Evolutionary conservation across 2,888 invertebrate genomes (phyloP).

Genomic region (Sinodicranocentrus sp.): DNA sequence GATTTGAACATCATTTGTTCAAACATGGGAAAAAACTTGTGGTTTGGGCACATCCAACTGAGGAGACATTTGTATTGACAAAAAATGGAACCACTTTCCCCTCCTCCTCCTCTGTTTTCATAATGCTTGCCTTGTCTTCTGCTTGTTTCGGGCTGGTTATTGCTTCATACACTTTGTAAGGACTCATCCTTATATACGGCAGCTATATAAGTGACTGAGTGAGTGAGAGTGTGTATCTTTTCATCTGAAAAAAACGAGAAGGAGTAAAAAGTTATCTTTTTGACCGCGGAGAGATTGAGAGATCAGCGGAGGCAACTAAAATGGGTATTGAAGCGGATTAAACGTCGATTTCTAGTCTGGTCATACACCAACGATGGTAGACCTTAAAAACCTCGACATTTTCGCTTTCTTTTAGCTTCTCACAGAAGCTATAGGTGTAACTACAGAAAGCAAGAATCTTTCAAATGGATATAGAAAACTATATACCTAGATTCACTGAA

Average conservation of each 20-base stretch:
- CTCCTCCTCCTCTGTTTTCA: constrained; percentile 19
- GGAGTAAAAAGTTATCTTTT: constrained; percentile 48
- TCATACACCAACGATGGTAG: constrained; percentile 64
- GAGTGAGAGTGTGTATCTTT: constrained; percentile 11
- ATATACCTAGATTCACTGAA: too few species aligned
- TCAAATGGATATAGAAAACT: too few species aligned
- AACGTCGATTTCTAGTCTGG: constrained; percentile 76
- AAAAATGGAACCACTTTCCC: constrained; percentile 42
- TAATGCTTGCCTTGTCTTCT: neutral
- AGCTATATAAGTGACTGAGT: neutral
- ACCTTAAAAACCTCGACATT: constrained; percentile 50
- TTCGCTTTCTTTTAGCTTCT: constrained; percentile 23
- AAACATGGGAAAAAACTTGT: constrained; percentile 33
- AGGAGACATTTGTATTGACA: constrained; percentile 43
- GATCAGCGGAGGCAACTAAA: constrained; percentile 67
- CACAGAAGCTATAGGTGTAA: neutral
- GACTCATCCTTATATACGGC: too few species aligned
- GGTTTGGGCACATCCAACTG: too few species aligned
- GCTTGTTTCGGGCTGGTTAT: neutral
- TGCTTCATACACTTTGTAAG: too few species aligned
- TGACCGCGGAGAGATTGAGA: constrained; percentile 67
- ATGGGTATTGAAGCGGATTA: constrained; percentile 74
- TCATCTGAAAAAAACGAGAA: constrained; percentile 26
- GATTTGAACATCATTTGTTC: constrained; percentile 51
- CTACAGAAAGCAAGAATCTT: too few species aligned